A percentile compares a stretch with the other conserved stretches of the same genome.
These are phyloP conservation scores for Sus scrofa DNA, from an alignment of 2,113 vertebrate species.

Conservation along the genomic window T2T-Sscrofa CM000813.6:148619001-148619500, in stretches of 20 bases:
- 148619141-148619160: not conserved
- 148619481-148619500: not conserved
- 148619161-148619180: not conserved
- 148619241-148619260: not conserved
- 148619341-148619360: not conserved
- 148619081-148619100: not conserved
- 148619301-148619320: not conserved
- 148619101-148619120: not conserved
- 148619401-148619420: constrained; percentile 37
- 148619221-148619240: not conserved
- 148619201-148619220: not conserved
- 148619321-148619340: constrained; percentile 11
- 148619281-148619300: constrained; percentile 18
- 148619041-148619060: not conserved
- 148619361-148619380: not conserved
- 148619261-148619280: constrained; percentile 47
- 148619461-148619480: not conserved
- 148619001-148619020: not conserved
- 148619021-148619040: not conserved
- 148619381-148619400: not conserved
- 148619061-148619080: not conserved
- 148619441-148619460: not conserved
- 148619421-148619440: not conserved
- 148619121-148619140: not conserved
- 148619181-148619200: not conserved